Evolutionary conservation across 2,888 invertebrate species (phyloP).

Genomic region (Cerceris rybyensis): DNA sequence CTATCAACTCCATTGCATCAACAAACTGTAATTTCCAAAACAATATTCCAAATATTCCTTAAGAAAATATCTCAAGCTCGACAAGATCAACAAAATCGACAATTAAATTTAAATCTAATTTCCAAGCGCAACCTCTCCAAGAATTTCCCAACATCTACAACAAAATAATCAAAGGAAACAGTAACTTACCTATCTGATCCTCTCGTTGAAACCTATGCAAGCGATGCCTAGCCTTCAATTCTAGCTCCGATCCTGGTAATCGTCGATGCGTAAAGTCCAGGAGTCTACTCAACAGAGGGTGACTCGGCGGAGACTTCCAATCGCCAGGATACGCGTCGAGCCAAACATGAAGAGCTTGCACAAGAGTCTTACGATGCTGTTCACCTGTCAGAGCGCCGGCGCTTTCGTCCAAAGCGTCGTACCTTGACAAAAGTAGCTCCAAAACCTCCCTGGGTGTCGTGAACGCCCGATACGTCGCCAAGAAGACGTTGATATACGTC

Average conservation of each 20-base stretch:
- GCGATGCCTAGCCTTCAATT: constrained; percentile 88
- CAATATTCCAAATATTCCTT: no score
- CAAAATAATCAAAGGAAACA: neutral
- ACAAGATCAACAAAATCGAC: no score
- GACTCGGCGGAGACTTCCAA: constrained; percentile 90
- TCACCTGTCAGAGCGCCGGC: constrained; percentile 84
- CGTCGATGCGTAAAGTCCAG: constrained; percentile 92
- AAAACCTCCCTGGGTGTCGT: constrained; percentile 94
- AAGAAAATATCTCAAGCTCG: no score
- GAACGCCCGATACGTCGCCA: constrained; percentile 96
- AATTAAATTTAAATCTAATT: no score
- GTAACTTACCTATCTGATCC: constrained; percentile 79
- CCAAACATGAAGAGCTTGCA: constrained; percentile 97
- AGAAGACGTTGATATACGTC: constrained; percentile 98
- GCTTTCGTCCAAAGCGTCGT: constrained; percentile 87
- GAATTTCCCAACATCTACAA: no score
- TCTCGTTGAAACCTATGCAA: constrained; percentile 88
- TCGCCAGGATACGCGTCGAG: constrained; percentile 98
- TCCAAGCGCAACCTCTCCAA: no score
- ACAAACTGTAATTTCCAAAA: no score
- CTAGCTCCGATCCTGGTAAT: constrained; percentile 92
- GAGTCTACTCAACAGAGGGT: constrained; percentile 90
- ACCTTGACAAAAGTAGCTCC: constrained; percentile 90
- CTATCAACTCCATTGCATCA: no score
- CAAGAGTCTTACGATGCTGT: constrained; percentile 91